phyloP scores from a whole-genome alignment of 1,140 invertebrate species.

The Papilio polytes region DNA sequence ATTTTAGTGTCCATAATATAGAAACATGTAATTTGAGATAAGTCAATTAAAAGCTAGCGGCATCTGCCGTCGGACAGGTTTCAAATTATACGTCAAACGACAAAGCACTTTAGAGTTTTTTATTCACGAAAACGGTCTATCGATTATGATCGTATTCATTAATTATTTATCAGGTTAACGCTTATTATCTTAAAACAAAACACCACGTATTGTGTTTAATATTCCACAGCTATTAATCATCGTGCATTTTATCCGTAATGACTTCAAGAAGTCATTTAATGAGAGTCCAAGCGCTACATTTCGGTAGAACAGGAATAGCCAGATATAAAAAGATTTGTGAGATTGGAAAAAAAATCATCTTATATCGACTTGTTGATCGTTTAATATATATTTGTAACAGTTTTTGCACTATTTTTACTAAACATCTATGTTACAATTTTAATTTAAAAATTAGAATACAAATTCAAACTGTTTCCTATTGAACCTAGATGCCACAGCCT shows the following conservation, averaged over 20 bases:
- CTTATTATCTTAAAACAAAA: conserved; percentile 76
- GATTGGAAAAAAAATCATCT: too few relatives aligned
- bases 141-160: conserved; percentile 62
- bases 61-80: conserved; percentile 5
- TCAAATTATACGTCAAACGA: conserved; percentile 23
- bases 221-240: conserved; percentile 64
- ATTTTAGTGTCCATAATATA: conserved; percentile 15
- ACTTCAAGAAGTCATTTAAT: not conserved
- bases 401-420: too few relatives aligned
- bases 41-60: conserved; percentile 28
- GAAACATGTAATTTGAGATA: conserved; percentile 33
- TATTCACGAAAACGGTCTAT: conserved; percentile 58
- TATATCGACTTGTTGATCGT: too few relatives aligned
- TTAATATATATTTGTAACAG: too few relatives aligned
- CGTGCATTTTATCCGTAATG: conserved; percentile 35
- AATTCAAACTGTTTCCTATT: too few relatives aligned
- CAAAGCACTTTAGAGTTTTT: conserved; percentile 40
- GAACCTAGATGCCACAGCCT: too few relatives aligned
- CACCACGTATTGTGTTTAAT: conserved; percentile 66
- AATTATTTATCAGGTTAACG: conserved; percentile 74
- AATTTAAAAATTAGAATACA: too few relatives aligned
- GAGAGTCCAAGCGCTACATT: not conserved
- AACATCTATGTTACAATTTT: too few relatives aligned
- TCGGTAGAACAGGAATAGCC: not conserved
- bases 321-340: not conserved